phyloP scores from a whole-genome alignment of 2,888 invertebrate genomes.

The Microplitis deprimator region DNA sequence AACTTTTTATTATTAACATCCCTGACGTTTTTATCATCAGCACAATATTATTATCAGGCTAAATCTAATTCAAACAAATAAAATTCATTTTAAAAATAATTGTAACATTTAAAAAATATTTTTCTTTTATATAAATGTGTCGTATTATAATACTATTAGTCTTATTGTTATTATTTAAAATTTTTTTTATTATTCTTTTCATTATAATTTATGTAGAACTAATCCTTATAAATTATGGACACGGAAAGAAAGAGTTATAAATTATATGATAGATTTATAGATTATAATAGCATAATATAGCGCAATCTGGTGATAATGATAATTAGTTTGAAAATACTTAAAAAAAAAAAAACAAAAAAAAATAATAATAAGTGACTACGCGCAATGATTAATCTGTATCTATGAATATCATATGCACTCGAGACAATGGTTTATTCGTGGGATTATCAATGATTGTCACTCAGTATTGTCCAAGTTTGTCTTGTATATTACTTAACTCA shows the following conservation, averaged over 20 bases:
- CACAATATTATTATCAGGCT: too few relatives aligned
- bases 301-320: background rate
- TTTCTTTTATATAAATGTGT: too few relatives aligned
- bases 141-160: too few relatives aligned
- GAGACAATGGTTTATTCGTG: conserved; percentile 50
- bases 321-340: conserved; percentile 7
- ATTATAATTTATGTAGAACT: background rate
- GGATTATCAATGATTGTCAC: conserved; percentile 53
- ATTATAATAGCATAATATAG: conserved; percentile 6
- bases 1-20: too few relatives aligned
- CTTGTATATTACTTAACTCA: conserved; percentile 17
- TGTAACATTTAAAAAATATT: too few relatives aligned
- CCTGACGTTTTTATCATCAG: too few relatives aligned
- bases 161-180: too few relatives aligned
- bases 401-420: background rate
- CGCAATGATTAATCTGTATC: background rate
- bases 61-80: too few relatives aligned
- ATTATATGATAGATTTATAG: background rate
- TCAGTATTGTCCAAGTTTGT: conserved; percentile 40
- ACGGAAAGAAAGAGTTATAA: conserved; percentile 6
- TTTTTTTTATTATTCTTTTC: too few relatives aligned
- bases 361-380: background rate
- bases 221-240: background rate
- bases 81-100: too few relatives aligned
- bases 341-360: background rate